Evolutionary conservation across 2,888 invertebrate genomes (phyloP).

Genomic region (Oscheius sp.): DNA sequence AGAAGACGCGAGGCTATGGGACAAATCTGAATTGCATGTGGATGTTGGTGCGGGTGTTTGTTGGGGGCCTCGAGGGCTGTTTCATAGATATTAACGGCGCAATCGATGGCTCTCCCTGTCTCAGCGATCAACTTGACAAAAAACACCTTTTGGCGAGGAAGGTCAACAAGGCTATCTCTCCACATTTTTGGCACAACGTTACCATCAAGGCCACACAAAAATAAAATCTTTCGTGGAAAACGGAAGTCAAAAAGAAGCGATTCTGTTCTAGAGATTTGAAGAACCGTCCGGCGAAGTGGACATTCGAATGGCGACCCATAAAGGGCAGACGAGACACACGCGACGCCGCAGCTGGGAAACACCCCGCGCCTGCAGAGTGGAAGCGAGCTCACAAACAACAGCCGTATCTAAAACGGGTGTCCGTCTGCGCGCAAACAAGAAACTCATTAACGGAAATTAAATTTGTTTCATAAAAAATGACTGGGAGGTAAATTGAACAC

Average conservation of each 20-base stretch:
- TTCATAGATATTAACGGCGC: conserved; percentile 31
- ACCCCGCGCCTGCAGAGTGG: background rate
- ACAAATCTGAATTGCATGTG: conserved; percentile 21
- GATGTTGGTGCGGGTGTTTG: conserved; percentile 21
- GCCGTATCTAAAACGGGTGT: background rate
- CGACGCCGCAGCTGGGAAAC: conserved; percentile 30
- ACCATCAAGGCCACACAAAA: too few relatives aligned
- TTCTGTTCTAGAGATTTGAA: background rate
- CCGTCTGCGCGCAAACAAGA: background rate
- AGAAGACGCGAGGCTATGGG: background rate
- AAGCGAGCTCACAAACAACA: background rate
- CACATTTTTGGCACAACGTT: too few relatives aligned
- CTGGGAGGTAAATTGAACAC: background rate
- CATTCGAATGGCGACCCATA: conserved; percentile 17
- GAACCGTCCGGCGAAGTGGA: conserved; percentile 22
- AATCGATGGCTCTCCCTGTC: conserved; percentile 20
- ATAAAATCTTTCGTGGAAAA: too few relatives aligned
- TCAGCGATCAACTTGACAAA: background rate
- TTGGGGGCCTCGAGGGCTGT: conserved; percentile 13
- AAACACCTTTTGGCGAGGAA: background rate
- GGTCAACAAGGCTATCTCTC: too few relatives aligned
- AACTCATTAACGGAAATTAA: conserved; percentile 1
- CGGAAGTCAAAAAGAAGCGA: too few relatives aligned
- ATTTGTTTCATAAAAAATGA: background rate
- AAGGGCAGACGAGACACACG: conserved; percentile 16